Percentiles rank a stretch among this genome's conserved stretches.
Evolutionary conservation across 1,140 invertebrate species (phyloP).

Genomic region (Danaus melanippus): DNA sequence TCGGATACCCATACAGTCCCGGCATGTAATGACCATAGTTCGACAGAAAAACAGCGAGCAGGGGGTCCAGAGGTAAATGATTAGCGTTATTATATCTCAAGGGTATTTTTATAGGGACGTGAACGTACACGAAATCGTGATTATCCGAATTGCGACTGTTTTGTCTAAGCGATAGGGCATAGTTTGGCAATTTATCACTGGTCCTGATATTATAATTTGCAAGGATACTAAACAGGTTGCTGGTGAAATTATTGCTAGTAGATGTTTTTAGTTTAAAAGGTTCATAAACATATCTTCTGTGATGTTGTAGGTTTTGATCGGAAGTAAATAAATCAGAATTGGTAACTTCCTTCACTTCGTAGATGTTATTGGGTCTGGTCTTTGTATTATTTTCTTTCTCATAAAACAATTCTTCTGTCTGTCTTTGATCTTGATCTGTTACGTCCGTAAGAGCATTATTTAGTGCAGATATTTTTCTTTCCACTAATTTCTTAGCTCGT

Average conservation of each 20-base stretch:
- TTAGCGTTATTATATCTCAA: constrained; percentile 67
- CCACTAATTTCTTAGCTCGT: no score
- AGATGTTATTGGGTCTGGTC: constrained; percentile 8
- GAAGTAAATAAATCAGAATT: constrained; percentile 9
- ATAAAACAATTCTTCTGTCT: no score
- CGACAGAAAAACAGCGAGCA: constrained; percentile 73
- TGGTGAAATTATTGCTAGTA: constrained; percentile 28
- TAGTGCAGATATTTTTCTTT: no score
- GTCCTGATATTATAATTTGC: constrained; percentile 44
- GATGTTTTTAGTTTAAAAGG: constrained; percentile 1
- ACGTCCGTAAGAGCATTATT: no score
- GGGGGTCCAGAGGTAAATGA: constrained; percentile 72
- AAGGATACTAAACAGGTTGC: constrained; percentile 36
- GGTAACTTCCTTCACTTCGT: constrained; percentile 18
- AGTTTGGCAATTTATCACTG: constrained; percentile 40
- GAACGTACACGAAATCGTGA: constrained; percentile 18
- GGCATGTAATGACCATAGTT: constrained; percentile 75
- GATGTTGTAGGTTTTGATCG: constrained; percentile 2
- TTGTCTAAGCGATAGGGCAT: constrained; percentile 33
- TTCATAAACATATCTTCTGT: constrained; percentile 4
- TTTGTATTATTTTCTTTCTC: no score
- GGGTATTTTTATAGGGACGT: constrained; percentile 24
- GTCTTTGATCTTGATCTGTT: no score
- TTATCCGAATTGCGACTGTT: constrained; percentile 23
- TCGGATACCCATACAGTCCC: constrained; percentile 37